A percentile compares a stretch with the other conserved stretches of the same genome.
phyloP scores from a whole-genome alignment of 2,797 vertebrate genomes.

The Sus cebifrons region DNA sequence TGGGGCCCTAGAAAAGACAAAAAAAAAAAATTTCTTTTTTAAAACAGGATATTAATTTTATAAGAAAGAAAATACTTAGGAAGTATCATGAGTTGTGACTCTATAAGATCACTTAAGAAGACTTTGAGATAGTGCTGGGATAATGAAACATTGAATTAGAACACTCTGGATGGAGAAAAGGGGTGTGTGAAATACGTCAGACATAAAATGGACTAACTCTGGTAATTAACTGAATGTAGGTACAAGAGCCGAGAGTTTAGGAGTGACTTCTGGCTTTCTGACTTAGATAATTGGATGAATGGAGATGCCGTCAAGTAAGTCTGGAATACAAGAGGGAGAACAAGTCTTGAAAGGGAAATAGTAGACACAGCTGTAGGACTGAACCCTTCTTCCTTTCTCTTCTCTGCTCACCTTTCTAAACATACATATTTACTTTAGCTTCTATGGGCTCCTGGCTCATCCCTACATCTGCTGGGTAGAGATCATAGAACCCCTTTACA shows the following conservation, averaged over 20 bases:
- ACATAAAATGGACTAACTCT: background rate
- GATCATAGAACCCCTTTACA: background rate
- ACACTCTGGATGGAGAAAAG: background rate
- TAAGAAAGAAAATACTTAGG: background rate
- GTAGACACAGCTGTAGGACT: background rate
- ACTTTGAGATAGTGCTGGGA: background rate
- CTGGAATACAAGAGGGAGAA: background rate
- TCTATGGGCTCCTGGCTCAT: background rate
- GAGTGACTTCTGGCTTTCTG: background rate
- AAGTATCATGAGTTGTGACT: background rate
- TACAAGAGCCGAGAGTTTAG: background rate
- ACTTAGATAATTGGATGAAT: background rate
- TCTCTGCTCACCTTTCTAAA: background rate
- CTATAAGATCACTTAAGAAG: background rate
- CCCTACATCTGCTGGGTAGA: background rate
- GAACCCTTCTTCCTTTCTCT: background rate
- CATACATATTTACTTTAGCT: background rate
- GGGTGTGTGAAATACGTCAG: background rate
- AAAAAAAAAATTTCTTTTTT: too few relatives aligned
- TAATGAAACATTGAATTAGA: background rate
- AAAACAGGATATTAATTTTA: background rate
- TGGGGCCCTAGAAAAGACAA: too few relatives aligned
- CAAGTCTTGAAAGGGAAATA: background rate
- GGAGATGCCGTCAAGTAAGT: background rate
- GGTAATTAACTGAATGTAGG: background rate